phyloP scores from a whole-genome alignment of 2,113 vertebrate species.

The Heloderma charlesbogerti region DNA sequence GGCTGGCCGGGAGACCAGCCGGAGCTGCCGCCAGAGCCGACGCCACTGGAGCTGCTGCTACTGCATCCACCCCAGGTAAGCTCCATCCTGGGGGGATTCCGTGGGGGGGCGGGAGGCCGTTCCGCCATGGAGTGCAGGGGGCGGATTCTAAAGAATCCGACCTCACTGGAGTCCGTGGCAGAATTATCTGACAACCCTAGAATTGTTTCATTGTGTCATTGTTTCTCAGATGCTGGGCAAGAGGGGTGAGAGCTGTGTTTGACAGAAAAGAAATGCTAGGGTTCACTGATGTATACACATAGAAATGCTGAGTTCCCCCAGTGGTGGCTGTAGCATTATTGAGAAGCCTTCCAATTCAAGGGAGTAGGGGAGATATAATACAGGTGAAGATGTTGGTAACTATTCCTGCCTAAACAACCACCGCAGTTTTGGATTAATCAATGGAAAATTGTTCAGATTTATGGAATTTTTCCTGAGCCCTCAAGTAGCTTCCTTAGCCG shows the following conservation, averaged over 20 bases:
- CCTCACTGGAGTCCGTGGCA: no score
- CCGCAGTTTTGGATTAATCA: background rate
- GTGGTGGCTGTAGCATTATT: background rate
- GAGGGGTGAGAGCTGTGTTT: background rate
- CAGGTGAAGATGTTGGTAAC: background rate
- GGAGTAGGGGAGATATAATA: background rate
- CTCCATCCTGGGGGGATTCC: no score
- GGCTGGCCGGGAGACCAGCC: no score
- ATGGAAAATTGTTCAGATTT: background rate
- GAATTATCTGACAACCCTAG: no score
- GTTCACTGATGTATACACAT: background rate
- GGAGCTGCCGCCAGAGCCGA: no score
- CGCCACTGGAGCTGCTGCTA: no score
- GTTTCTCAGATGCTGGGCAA: background rate
- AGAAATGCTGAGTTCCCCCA: background rate
- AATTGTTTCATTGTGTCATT: no score
- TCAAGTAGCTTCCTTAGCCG: background rate
- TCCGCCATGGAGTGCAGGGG: no score
- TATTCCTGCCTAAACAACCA: background rate
- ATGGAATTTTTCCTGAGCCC: background rate
- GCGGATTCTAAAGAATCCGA: no score
- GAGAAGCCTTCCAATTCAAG: background rate
- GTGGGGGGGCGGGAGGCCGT: no score
- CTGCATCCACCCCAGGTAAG: no score
- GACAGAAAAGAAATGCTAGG: background rate